Evolutionary conservation across 2,113 vertebrate genomes (phyloP).

Genomic region (Anarrhichthys ocellatus): DNA sequence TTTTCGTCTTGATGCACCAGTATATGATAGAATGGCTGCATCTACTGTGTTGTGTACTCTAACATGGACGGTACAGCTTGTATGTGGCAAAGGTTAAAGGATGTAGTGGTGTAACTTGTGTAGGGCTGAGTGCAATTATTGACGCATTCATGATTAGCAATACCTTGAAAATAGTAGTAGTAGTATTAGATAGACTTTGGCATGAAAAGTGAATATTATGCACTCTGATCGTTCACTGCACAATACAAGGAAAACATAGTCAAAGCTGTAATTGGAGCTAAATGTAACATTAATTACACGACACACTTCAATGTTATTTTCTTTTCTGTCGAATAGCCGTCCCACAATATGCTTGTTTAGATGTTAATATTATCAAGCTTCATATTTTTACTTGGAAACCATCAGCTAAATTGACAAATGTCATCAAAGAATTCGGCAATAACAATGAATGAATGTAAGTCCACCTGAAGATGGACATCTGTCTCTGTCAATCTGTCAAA

Average conservation of each 20-base stretch:
- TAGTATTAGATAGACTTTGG: not conserved
- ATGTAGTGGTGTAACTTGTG: not conserved
- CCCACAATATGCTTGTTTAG: not conserved
- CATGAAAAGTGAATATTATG: not conserved
- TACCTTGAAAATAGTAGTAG: not conserved
- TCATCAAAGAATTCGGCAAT: not conserved
- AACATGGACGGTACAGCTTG: conserved; percentile 5
- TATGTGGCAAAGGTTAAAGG: not conserved
- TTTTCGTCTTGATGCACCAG: conserved; percentile 51
- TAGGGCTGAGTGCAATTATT: conserved; percentile 5
- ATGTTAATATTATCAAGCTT: not conserved
- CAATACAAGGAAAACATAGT: not conserved
- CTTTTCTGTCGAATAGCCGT: not conserved
- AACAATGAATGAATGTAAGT: not conserved
- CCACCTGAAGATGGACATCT: not conserved
- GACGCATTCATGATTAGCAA: not conserved
- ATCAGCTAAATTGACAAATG: not conserved
- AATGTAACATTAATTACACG: not conserved
- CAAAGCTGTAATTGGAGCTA: not conserved
- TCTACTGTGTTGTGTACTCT: not conserved
- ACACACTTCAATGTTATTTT: not conserved
- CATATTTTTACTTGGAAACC: not conserved
- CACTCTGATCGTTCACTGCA: not conserved
- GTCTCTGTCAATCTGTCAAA: not conserved
- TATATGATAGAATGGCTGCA: conserved; percentile 2